Conservation (phyloP, 1,140 invertebrate genomes). For the Heliconius congener region DNA sequence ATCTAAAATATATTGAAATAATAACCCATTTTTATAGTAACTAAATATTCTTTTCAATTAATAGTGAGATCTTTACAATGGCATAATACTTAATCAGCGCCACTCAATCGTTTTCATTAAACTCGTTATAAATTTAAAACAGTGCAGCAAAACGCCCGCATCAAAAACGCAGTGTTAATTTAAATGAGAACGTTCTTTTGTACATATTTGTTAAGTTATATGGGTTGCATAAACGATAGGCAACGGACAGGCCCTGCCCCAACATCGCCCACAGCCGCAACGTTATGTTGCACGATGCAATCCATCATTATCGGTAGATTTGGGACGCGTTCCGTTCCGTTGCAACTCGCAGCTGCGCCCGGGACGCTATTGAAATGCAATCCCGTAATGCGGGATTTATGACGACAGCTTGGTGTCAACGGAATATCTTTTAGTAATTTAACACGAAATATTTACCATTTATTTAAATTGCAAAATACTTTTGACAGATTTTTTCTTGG, state of each 20-base stretch:
- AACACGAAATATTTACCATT: conserved; percentile 28
- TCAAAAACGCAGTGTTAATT: conserved; percentile 7
- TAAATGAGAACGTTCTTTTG: conserved; percentile 35
- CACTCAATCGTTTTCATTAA: conserved; percentile 29
- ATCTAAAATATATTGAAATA: no score
- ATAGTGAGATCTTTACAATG: conserved; percentile 8
- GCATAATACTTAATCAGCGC: conserved; percentile 10
- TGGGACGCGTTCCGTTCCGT: conserved; percentile 52
- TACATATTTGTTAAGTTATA: conserved; percentile 42
- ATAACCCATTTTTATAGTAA: no score
- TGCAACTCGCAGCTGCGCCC: conserved; percentile 50
- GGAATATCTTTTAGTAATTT: conserved; percentile 30
- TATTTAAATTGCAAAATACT: conserved; percentile 24
- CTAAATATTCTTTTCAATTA: no score
- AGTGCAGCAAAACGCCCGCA: conserved; percentile 33
- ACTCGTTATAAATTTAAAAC: conserved; percentile 31
- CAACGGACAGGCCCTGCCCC: conserved; percentile 74
- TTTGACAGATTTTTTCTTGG: background rate
- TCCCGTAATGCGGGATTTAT: conserved; percentile 40
- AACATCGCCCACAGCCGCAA: conserved; percentile 55
- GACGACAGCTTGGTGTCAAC: conserved; percentile 38
- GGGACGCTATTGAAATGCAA: conserved; percentile 37
- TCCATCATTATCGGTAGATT: conserved; percentile 54
- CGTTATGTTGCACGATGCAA: conserved; percentile 63
- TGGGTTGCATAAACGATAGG: conserved; percentile 63